Base-by-base conservation (phyloP, 2,888 invertebrate genomes). In the Nebria brevicollis region DNA sequence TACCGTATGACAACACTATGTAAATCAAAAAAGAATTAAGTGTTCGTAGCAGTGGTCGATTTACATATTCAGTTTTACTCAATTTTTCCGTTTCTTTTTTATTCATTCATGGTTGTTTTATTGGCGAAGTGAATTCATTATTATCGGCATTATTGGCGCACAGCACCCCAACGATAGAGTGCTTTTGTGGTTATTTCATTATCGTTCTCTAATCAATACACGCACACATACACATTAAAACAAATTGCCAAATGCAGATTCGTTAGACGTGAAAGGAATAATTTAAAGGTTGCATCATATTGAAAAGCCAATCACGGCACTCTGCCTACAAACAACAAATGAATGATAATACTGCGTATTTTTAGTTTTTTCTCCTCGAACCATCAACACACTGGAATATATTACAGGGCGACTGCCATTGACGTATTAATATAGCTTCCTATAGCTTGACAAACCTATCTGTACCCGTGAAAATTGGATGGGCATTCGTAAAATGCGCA, bases 71-170 rank as follows among this genome's bases (percentile, higher is more conserved):
- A 70, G 80, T 75, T 11, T 25, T 70, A 11, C 25, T 15, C 70
- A 26, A 70, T 26, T 11, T 70, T 20, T 20, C 25, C 70, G 15
- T 70, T 26, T 70, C 34, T 34, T 34, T 70, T 75, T 80, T 72
- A 75, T 75, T 75, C 74, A 80, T 80, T 80, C 74, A 25, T 34
- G 75, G 66, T 70, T 80, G 80, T 75, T 80, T 75, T 80, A 80
- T 80, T 80, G 70, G 65, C n/a, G 66, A 70, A 70, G 72, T 74
- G 80, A 75, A 80, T 80, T 80, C 80, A 80, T 80, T 80, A 80
- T 75, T 75, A 75, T 54, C 54, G 54, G 8, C 54, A 54, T 54
- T 54, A 54, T 54, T 54, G 54, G 75, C 64, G 72, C 66, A 80
- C 75, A 68, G 75, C 11, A 54, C 75, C 54, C 34, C 0, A 34